These are phyloP conservation scores for Drosophila sulfurigaster DNA, from an alignment of 1,140 invertebrate species.

Conservation along the genomic window DNA sequence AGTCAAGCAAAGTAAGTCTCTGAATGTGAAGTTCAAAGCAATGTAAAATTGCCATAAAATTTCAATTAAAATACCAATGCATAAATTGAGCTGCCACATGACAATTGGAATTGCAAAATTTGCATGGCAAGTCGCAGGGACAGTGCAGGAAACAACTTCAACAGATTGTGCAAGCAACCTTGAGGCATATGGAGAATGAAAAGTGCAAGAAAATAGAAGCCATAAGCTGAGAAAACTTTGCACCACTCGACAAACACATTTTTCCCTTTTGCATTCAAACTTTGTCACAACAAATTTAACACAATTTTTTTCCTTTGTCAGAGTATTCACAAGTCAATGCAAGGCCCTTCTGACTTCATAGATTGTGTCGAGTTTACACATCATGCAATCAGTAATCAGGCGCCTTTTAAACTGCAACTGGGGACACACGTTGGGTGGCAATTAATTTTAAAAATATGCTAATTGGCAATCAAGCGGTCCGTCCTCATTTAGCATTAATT, in stretches of 20 bases:
- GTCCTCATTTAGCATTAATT: constrained; percentile 23
- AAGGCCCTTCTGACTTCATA: neutral
- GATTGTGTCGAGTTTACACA: neutral
- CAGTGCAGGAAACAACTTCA: neutral
- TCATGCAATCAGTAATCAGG: neutral
- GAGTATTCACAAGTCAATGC: neutral
- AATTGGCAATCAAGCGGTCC: constrained; percentile 54
- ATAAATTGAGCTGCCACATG: constrained; percentile 55
- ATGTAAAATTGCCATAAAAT: constrained; percentile 40
- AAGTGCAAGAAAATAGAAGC: neutral
- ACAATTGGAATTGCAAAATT: constrained; percentile 45
- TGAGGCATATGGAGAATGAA: neutral
- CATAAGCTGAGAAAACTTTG: constrained; percentile 19
- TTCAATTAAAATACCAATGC: constrained; percentile 60
- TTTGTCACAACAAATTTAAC: neutral
- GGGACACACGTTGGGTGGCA: constrained; percentile 31
- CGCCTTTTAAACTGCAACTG: neutral
- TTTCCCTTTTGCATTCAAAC: neutral
- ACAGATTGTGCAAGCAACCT: neutral
- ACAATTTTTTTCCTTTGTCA: neutral
- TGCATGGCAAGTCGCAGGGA: constrained; percentile 37
- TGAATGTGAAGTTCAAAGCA: neutral
- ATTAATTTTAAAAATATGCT: constrained; percentile 78
- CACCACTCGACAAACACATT: no score
- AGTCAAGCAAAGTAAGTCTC: neutral